Evolutionary conservation across 2,113 vertebrate species (phyloP).

Genomic region (Archilochus colubris): DNA sequence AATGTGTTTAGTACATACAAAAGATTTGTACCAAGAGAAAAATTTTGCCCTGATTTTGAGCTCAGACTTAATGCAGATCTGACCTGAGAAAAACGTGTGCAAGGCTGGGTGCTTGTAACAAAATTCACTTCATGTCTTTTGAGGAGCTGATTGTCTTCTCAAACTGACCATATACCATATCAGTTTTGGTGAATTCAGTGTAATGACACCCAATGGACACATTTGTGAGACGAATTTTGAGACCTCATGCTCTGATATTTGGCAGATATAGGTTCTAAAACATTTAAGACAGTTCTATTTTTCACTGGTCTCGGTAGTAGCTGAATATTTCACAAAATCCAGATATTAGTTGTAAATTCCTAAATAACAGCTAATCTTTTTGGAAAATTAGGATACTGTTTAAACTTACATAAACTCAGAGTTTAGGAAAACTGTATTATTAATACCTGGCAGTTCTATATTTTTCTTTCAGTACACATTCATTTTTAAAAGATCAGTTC

Average conservation of each 20-base stretch:
- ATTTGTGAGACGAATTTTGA: neutral
- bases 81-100: neutral
- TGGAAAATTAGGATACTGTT: neutral
- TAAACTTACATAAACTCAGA: neutral
- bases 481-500: neutral
- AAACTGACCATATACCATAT: neutral
- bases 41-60: neutral
- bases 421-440: neutral
- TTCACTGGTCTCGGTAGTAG: neutral
- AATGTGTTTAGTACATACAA: slow-evolving; percentile 9
- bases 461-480: neutral
- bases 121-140: neutral
- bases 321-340: neutral
- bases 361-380: neutral
- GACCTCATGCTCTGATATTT: neutral
- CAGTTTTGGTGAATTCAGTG: neutral
- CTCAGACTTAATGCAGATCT: neutral
- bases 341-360: neutral
- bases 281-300: neutral
- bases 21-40: neutral
- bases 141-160: neutral
- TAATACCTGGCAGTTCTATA: neutral
- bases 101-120: neutral
- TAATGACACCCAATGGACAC: neutral
- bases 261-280: neutral